phyloP scores from a whole-genome alignment of 2,888 invertebrate species.

The Creontiades dilutus region DNA sequence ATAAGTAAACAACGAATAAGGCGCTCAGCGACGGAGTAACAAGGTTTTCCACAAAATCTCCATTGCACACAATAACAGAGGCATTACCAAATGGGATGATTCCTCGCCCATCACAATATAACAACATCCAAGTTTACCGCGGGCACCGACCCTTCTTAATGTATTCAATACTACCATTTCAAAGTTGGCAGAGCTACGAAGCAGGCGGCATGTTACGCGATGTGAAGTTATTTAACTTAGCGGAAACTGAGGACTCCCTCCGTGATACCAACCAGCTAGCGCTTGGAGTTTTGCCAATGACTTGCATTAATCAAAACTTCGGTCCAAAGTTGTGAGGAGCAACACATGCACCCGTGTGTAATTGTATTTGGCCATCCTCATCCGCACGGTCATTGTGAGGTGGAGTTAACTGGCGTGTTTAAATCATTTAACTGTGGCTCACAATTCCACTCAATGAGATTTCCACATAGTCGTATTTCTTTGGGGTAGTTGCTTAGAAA shows the following conservation, averaged over 20 bases:
- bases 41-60: too few species aligned
- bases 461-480: too few species aligned
- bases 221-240: slow-evolving; percentile 45
- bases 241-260: not conserved
- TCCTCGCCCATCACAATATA: not conserved
- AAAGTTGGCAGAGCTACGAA: slow-evolving; percentile 24
- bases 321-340: not conserved
- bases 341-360: slow-evolving; percentile 51
- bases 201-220: slow-evolving; percentile 17
- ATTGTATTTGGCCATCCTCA: not conserved
- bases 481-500: too few species aligned
- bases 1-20: too few species aligned
- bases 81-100: too few species aligned
- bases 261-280: not conserved
- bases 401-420: too few species aligned
- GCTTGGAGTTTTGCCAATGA: slow-evolving; percentile 54
- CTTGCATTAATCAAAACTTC: slow-evolving; percentile 62
- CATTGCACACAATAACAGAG: too few species aligned
- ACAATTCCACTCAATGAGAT: too few species aligned
- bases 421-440: too few species aligned
- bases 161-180: slow-evolving; percentile 21
- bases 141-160: slow-evolving; percentile 28
- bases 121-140: not conserved
- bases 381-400: not conserved
- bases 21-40: too few species aligned